Conservation (phyloP, 2,113 vertebrate genomes). For the Ploceus nigricollis region DNA sequence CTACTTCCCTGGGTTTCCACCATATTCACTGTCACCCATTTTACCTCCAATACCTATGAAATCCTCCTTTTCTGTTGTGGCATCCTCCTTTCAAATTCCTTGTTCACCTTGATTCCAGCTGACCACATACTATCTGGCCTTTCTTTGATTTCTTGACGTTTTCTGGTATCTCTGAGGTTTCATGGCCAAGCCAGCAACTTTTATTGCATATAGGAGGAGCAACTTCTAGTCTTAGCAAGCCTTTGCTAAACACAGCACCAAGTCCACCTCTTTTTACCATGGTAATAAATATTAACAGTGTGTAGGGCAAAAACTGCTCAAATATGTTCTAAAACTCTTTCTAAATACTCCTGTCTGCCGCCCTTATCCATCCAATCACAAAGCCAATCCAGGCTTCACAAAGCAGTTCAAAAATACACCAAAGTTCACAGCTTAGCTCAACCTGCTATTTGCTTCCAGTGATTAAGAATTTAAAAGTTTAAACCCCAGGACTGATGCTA, state of each 20-base stretch:
- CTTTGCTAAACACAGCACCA: neutral
- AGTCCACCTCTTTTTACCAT: neutral
- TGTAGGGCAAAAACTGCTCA: neutral
- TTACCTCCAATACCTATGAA: neutral
- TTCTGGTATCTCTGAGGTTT: neutral
- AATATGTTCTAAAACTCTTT: neutral
- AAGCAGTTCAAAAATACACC: neutral
- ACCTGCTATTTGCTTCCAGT: neutral
- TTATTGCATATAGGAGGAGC: neutral
- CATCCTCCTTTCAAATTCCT: neutral
- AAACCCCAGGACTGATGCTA: neutral
- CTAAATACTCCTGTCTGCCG: neutral
- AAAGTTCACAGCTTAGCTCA: neutral
- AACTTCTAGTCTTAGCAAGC: neutral
- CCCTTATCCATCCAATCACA: neutral
- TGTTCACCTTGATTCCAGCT: neutral
- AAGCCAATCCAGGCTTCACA: neutral
- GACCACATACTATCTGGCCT: neutral
- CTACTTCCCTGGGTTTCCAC: neutral
- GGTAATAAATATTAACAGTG: neutral
- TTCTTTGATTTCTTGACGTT: neutral
- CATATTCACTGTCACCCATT: neutral
- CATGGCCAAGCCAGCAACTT: neutral
- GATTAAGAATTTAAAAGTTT: neutral
- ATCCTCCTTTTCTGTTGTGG: neutral